Percentiles rank a stretch among this genome's conserved stretches.
These are phyloP conservation scores for Atethmia centrago DNA, from an alignment of 2,888 invertebrate genomes.

Conservation along the genomic window DNA sequence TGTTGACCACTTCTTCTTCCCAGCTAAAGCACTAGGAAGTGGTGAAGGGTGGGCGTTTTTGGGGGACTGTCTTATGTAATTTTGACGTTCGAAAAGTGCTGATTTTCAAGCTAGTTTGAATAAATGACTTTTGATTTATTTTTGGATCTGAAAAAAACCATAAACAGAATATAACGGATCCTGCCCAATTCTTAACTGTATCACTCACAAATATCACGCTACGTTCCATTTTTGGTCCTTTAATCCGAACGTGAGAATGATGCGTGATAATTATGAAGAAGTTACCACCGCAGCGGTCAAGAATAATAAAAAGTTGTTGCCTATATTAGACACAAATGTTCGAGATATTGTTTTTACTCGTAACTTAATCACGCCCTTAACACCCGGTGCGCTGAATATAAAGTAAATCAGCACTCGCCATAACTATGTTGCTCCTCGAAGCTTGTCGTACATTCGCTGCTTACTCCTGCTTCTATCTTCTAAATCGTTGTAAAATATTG, in stretches of 20 bases:
- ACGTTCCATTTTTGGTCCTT: background rate
- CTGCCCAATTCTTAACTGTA: background rate
- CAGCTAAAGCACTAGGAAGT: too few relatives aligned
- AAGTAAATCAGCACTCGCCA: background rate
- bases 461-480: slow-evolving; percentile 86
- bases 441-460: slow-evolving; percentile 76
- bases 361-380: background rate
- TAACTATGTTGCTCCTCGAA: slow-evolving; percentile 36
- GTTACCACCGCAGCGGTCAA: background rate
- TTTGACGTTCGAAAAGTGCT: too few relatives aligned
- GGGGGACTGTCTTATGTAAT: too few relatives aligned
- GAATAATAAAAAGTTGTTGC: background rate
- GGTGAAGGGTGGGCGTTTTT: too few relatives aligned
- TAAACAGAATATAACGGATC: background rate
- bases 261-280: background rate
- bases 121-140: too few relatives aligned
- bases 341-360: slow-evolving; percentile 47
- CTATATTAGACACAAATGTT: background rate
- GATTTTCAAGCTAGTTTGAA: too few relatives aligned
- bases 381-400: slow-evolving; percentile 2
- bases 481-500: slow-evolving; percentile 85
- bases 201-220: background rate
- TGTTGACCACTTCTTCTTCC: too few relatives aligned
- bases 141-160: background rate
- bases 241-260: background rate